A percentile compares a stretch with the other conserved stretches of the same genome.
Conservation (phyloP, 1,140 invertebrate species). For the Magallana gigas region DNA sequence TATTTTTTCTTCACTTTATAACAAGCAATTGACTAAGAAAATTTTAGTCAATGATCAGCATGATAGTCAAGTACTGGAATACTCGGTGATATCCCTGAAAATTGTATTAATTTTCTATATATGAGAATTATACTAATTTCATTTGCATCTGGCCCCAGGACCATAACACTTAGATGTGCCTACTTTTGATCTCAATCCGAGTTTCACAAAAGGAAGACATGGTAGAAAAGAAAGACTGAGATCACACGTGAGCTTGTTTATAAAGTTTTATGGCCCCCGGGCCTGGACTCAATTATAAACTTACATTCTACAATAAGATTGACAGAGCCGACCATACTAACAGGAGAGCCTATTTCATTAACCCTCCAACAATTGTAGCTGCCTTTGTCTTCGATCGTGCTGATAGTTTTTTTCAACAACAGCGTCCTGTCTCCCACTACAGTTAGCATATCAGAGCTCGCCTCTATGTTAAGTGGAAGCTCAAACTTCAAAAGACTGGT, state of each 20-base stretch:
- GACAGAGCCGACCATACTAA: background rate
- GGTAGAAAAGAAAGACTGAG: background rate
- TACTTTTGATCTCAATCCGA: too few relatives aligned
- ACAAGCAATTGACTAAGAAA: too few relatives aligned
- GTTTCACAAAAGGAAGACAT: background rate
- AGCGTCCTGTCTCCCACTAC: background rate
- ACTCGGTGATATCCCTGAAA: too few relatives aligned
- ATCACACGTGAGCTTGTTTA: too few relatives aligned
- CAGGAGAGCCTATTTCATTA: background rate
- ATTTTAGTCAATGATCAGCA: too few relatives aligned
- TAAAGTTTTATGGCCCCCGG: background rate
- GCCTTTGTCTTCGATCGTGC: background rate
- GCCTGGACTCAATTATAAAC: too few relatives aligned
- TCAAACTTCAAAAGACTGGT: background rate
- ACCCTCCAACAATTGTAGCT: background rate
- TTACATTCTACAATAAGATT: background rate
- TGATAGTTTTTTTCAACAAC: background rate
- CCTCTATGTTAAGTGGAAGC: background rate
- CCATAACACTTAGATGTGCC: too few relatives aligned
- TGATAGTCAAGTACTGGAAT: too few relatives aligned
- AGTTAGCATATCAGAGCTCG: background rate
- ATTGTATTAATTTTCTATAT: too few relatives aligned
- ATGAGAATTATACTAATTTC: too few relatives aligned
- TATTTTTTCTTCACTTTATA: too few relatives aligned
- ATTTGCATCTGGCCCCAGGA: too few relatives aligned